A percentile compares a stretch with the other conserved stretches of the same genome.
phyloP scores from a whole-genome alignment of 2,797 vertebrate species.

The Xiphophorus birchmanni region DNA sequence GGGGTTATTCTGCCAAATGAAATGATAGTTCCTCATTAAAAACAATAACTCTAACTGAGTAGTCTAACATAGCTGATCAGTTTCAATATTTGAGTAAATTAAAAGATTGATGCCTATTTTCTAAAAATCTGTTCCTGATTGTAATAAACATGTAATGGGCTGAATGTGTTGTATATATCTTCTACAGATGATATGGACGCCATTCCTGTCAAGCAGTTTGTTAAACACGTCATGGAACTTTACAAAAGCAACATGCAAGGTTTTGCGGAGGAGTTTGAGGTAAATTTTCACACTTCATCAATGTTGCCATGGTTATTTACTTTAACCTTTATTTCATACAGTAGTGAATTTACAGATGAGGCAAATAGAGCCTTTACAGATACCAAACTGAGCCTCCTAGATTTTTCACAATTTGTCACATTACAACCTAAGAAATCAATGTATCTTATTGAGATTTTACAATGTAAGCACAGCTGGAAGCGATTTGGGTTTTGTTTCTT shows the following conservation, averaged over 20 bases:
- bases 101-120: conserved; percentile 1
- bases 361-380: conserved; percentile 5
- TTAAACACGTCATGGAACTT: conserved; percentile 95
- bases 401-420: not conserved
- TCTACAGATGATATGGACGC: conserved; percentile 96
- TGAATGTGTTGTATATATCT: conserved; percentile 28
- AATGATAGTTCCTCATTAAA: conserved; percentile 5
- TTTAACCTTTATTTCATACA: not conserved
- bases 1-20: conserved; percentile 10
- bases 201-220: conserved; percentile 93
- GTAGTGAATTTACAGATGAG: conserved; percentile 3
- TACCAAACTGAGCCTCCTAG: conserved; percentile 1
- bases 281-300: conserved; percentile 45
- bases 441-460: not conserved
- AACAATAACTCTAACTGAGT: conserved; percentile 5
- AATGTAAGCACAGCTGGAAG: not conserved
- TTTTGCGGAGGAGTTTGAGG: conserved; percentile 98
- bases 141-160: not conserved
- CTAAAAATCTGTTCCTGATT: not conserved
- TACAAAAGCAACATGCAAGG: conserved; percentile 97
- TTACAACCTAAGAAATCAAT: not conserved
- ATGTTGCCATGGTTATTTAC: not conserved
- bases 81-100: conserved; percentile 11
- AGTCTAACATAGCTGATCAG: conserved; percentile 10
- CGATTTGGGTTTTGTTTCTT: not conserved